Conservation (phyloP, 2,113 vertebrate genomes). For the Archilochus colubris region DNA sequence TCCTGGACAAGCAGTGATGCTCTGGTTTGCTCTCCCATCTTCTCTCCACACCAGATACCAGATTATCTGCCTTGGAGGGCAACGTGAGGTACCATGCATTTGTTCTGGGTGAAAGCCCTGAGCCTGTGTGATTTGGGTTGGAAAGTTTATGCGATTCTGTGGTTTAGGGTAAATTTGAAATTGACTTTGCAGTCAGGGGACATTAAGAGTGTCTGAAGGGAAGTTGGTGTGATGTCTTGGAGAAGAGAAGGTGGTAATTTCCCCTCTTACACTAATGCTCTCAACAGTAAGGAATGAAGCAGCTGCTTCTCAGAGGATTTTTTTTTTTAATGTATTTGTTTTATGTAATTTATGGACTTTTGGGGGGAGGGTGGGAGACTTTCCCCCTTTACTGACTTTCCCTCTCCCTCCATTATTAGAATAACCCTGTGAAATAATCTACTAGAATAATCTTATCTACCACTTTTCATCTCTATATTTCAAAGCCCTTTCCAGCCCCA, state of each 20-base stretch:
- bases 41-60: not conserved
- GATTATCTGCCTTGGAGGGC: too few species aligned
- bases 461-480: not conserved
- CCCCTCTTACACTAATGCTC: slow-evolving; percentile 16
- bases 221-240: not conserved
- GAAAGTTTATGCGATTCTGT: slow-evolving; percentile 50
- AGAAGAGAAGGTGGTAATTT: slow-evolving; percentile 49
- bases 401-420: not conserved
- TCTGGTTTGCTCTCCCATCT: not conserved
- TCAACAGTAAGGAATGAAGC: slow-evolving; percentile 40
- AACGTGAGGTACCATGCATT: not conserved
- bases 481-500: not conserved
- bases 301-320: slow-evolving; percentile 32
- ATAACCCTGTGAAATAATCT: not conserved
- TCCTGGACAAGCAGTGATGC: not conserved
- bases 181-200: slow-evolving; percentile 36
- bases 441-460: not conserved
- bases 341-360: not conserved
- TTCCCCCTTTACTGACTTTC: not conserved
- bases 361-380: not conserved
- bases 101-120: not conserved
- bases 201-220: slow-evolving; percentile 6
- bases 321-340: not conserved
- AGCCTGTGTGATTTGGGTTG: not conserved
- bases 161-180: slow-evolving; percentile 50